Evolutionary conservation across 2,797 vertebrate genomes (phyloP), one percentile per base, ranked within the genome.

Genomic region (Lithobates sylvaticus): DNA sequence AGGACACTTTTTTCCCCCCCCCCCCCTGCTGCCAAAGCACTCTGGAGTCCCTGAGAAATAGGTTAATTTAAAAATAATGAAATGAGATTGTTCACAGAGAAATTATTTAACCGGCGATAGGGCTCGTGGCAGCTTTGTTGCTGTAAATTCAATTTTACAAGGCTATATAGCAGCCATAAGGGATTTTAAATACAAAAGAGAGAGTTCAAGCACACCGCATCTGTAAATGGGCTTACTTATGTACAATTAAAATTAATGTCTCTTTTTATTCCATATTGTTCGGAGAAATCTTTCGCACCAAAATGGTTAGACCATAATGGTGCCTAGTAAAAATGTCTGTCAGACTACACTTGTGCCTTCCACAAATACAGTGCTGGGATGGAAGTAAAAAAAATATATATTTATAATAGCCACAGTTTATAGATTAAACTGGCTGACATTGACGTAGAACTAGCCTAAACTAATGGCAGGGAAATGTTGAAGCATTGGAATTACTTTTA

Each of bases 61-160:
- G 91, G 91, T 90, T 93, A 92, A 94, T 93, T 93, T 91, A 93
- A 93, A 94, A 92, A 90, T 91, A 93, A 93, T 90, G 92, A 91
- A 94, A 89, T 90, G 89, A 90, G 90, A 91, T 91, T 89, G 90
- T 88, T 92, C 89, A 86, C 91, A 90, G 91, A 90, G 89, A 88
- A 89, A 91, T 91, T 91, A 94, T 91, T 47, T 85, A 94, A 90
- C 86, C 80, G 79, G 89, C 88, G 88, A 82, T 87, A 88, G 73
- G 42, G 58, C 29, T 64, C 44, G 29, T 26, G 61, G 42, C 84
- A 74, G 65, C 84, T 58, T 32, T 21, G 34, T 70, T 72, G 80
- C 39, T 16, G 65, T 74, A 87, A 83, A 83, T 87, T 78, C 75
- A 39, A 27, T 74, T 87, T 87, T 83, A 83, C 80, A 78, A 68